Base-by-base conservation (phyloP, 2,888 invertebrate species). In the Branchipolynoe longqiensis region DNA sequence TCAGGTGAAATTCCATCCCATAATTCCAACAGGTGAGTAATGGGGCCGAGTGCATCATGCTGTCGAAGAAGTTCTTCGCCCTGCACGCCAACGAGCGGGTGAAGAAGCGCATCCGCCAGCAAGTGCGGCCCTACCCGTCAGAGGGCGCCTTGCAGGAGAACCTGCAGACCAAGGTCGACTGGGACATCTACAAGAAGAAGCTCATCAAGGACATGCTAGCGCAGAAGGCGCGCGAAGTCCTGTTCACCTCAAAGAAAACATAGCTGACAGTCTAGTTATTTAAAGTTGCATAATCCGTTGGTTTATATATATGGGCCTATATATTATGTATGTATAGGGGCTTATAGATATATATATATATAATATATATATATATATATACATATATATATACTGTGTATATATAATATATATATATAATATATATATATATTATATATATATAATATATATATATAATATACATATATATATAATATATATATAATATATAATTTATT, bases 1-100 rank as follows among this genome's bases (percentile, higher is more conserved):
- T 48, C 48, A 48, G 18, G 48, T 48, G 48, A 12, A 12, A 8
- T 12, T 48, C 8, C 8, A 48, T 48, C 48, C n/a, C n/a, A n/a
- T n/a, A n/a, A n/a, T n/a, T 48, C 25, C 18, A 83, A 22, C 82
- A 88, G 88, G 87, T 88, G n/a, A 88, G 87, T 28, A 87, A 86
- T n/a, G 93, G 93, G 4, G 92, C 93, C 0, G 93, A 93, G 86
- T 92, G 92, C 58, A 90, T 93, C 64, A 92, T 93, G 92, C 84
- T 93, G 25, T 91, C 90, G 1, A 93, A 92, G 87, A 90, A 90
- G n/a, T 92, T 92, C 86, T 93, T 91, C 88, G 86, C 89, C n/a
- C 90, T 91, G 84, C 90, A 93, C 85, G 92, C 92, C 36, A 93
- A 90, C 62, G 91, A 92, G 58, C n/a, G 85, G 18, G 91, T 92